Percentiles rank a stretch among this genome's conserved stretches.
Evolutionary conservation across 2,113 vertebrate genomes (phyloP).

Genomic region (Salvelinus fontinalis): DNA sequence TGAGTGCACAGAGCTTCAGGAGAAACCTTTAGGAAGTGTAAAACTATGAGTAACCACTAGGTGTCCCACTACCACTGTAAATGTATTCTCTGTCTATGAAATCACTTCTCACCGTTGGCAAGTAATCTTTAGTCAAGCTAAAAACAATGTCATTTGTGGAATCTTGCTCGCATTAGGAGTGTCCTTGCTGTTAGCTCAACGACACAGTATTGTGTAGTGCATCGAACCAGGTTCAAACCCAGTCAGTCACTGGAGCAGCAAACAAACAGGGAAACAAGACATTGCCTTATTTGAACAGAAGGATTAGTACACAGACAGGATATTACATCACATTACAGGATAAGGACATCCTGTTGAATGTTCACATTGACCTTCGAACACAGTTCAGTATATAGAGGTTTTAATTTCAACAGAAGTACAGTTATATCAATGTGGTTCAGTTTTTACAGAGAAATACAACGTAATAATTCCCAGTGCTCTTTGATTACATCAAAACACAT

Average conservation of each 20-base stretch:
- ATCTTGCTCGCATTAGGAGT: too few relatives aligned
- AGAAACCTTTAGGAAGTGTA: conserved; percentile 30
- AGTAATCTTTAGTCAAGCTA: too few relatives aligned
- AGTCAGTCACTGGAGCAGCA: too few relatives aligned
- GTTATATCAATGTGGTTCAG: conserved; percentile 71
- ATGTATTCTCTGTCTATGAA: too few relatives aligned
- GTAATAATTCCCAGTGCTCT: conserved; percentile 76
- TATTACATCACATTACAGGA: conserved; percentile 53
- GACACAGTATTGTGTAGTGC: too few relatives aligned
- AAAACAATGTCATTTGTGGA: too few relatives aligned
- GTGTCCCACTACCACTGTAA: conserved; percentile 45
- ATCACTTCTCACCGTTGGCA: too few relatives aligned
- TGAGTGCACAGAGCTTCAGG: not conserved
- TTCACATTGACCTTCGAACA: conserved; percentile 38
- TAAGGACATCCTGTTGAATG: conserved; percentile 60
- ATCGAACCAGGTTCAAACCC: too few relatives aligned
- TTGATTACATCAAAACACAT: conserved; percentile 75
- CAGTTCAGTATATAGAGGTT: conserved; percentile 65
- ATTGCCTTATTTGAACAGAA: too few relatives aligned
- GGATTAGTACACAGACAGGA: conserved; percentile 45
- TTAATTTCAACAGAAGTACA: conserved; percentile 77
- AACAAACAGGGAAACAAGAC: too few relatives aligned
- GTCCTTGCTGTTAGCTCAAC: too few relatives aligned
- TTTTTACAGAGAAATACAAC: conserved; percentile 75
- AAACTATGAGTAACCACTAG: conserved; percentile 46